phyloP scores from a whole-genome alignment of 1,140 invertebrate genomes.

The Solenopsis fugax region DNA sequence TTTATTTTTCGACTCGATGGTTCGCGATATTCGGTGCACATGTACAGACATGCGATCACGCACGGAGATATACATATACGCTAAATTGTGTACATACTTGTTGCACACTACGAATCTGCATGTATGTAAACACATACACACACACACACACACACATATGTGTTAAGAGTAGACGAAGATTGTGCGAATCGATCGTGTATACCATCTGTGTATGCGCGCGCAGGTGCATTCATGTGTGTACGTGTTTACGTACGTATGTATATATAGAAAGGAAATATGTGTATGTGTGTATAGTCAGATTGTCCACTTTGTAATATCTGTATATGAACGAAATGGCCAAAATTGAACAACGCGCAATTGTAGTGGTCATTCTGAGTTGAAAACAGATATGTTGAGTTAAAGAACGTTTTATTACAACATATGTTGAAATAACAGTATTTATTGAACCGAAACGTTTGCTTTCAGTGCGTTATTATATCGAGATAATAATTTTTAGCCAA shows the following conservation, averaged over 20 bases:
- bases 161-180: not conserved
- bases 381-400: slow-evolving; percentile 46
- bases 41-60: slow-evolving; percentile 30
- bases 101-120: slow-evolving; percentile 11
- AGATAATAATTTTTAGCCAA: not conserved
- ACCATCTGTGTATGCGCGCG: slow-evolving; percentile 11
- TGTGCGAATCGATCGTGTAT: slow-evolving; percentile 40
- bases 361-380: slow-evolving; percentile 39
- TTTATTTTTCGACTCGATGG: slow-evolving; percentile 36
- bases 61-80: slow-evolving; percentile 3
- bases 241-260: slow-evolving; percentile 33
- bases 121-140: not conserved
- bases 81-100: slow-evolving; percentile 39
- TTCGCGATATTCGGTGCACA: slow-evolving; percentile 16
- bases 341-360: slow-evolving; percentile 25
- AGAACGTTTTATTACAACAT: slow-evolving; percentile 35
- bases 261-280: slow-evolving; percentile 37
- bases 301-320: slow-evolving; percentile 47
- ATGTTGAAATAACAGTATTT: slow-evolving; percentile 62
- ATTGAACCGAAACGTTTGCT: slow-evolving; percentile 40
- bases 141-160: no score
- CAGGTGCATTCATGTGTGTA: slow-evolving; percentile 43
- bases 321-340: slow-evolving; percentile 47
- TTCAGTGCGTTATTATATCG: not conserved
- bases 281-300: not conserved